Evolutionary conservation across 2,797 vertebrate genomes (phyloP).

Genomic region (Momotus momota): DNA sequence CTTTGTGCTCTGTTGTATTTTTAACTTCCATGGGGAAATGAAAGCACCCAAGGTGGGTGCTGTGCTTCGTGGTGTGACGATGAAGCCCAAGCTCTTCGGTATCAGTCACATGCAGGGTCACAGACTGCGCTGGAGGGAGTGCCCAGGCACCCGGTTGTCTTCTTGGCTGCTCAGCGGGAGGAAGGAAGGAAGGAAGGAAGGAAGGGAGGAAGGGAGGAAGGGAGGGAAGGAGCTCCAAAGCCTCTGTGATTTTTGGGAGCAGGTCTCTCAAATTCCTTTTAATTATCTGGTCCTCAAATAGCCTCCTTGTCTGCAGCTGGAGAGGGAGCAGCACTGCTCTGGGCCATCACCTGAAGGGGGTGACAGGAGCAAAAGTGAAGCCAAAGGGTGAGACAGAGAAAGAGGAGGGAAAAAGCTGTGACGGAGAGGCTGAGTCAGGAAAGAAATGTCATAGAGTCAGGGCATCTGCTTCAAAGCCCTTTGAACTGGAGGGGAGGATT

Average conservation of each 20-base stretch:
- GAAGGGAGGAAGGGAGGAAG: not conserved
- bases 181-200: not conserved
- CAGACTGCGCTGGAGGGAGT: not conserved
- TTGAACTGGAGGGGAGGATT: not conserved
- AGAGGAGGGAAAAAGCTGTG: not conserved
- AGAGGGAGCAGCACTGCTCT: not conserved
- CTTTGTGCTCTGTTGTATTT: not conserved
- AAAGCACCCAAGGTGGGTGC: not conserved
- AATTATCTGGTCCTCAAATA: not conserved
- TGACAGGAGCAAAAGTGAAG: not conserved
- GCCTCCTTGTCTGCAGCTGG: not conserved
- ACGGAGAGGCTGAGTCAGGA: not conserved
- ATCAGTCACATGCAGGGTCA: not conserved
- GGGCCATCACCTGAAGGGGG: not conserved
- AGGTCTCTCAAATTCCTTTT: not conserved
- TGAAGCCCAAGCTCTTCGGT: not conserved
- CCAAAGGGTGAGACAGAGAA: not conserved
- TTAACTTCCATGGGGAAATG: not conserved
- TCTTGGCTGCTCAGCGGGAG: not conserved
- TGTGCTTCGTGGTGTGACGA: accelerated
- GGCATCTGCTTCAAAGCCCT: not conserved
- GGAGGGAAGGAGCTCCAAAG: not conserved
- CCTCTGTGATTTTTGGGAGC: not conserved
- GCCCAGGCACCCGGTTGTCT: not conserved
- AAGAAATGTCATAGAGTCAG: not conserved